Evolutionary conservation across 2,797 vertebrate species (phyloP), one percentile per base, ranked within the genome.

Genomic region (Gallinago solitaria): DNA sequence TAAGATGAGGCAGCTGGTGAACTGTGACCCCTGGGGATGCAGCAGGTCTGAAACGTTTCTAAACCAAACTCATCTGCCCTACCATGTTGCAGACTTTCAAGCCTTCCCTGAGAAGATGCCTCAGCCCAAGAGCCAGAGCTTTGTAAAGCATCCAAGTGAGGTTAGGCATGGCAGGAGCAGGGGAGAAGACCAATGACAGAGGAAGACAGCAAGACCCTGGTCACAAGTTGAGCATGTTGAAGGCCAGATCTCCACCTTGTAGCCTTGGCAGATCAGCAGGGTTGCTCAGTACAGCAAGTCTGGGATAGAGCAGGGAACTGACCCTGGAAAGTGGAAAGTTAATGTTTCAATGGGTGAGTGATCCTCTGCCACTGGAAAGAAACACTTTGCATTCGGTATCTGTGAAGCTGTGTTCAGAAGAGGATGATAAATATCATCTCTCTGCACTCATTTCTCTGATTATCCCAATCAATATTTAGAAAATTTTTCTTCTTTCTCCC

Each of bases 101-200:
- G 33, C 37, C 35, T 90, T n/a, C 16, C 20, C 41, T 71, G n/a
- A 90, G 28, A 43, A 32, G 18, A 48, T 53, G 45, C 20, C 24
- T 47, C 30, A 51, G 24, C 14, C 21, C 53, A 69, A 71, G 18
- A 78, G 6, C 8, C 30, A 80, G 82, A 43, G 61, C 19, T 88
- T 88, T 90, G 41, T 64, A 25, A 60, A 65, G 7, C 3, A 8
- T 71, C 32, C n/a, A 41, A 11, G 10, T 19, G 11, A 53, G 12
- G 4, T 39, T 78, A 90, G 24, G 23, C 37, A 61, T 16, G 28
- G 24, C 1, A 0, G 11, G 3, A 15, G 47, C 1, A 0, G 12
- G 2, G 13, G 13, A 11, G 17, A 84, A 85, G 17, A 16, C 16
- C 17, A 33, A 2, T 12, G 45, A 35, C 15, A 65, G 28, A 91